These are phyloP conservation scores for Sebastes kiyomatsui DNA, from an alignment of 2,797 vertebrate genomes.

Conservation along the genomic window DNA sequence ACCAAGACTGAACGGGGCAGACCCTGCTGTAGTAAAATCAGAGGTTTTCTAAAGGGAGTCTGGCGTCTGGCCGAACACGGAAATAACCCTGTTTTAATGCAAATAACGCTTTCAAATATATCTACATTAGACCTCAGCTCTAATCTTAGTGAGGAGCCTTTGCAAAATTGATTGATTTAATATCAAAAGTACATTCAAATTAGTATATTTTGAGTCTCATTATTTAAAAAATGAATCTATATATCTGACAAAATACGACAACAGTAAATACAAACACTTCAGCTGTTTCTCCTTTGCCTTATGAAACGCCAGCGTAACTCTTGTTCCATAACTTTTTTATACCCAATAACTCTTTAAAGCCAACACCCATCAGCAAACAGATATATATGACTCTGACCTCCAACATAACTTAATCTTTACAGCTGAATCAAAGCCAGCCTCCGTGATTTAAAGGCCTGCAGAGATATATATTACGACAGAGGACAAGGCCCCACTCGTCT, in stretches of 20 bases:
- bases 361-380: not conserved
- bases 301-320: not conserved
- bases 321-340: not conserved
- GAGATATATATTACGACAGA: not conserved
- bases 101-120: fast-evolving
- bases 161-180: not conserved
- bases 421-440: conserved; percentile 24
- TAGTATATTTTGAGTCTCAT: too few relatives aligned
- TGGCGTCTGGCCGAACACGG: fast-evolving
- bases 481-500: not conserved
- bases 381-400: conserved; percentile 11
- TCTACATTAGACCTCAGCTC: not conserved
- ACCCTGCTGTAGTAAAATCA: too few relatives aligned
- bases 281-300: not conserved
- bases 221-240: not conserved
- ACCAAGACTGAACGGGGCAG: too few relatives aligned
- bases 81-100: not conserved
- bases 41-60: too few relatives aligned
- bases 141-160: not conserved
- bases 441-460: conserved; percentile 16
- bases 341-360: not conserved
- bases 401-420: conserved; percentile 7
- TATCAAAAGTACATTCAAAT: not conserved
- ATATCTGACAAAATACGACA: not conserved
- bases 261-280: not conserved